These are phyloP conservation scores for Ameiurus melas DNA, from an alignment of 2,113 vertebrate species.

Conservation along the genomic window DNA sequence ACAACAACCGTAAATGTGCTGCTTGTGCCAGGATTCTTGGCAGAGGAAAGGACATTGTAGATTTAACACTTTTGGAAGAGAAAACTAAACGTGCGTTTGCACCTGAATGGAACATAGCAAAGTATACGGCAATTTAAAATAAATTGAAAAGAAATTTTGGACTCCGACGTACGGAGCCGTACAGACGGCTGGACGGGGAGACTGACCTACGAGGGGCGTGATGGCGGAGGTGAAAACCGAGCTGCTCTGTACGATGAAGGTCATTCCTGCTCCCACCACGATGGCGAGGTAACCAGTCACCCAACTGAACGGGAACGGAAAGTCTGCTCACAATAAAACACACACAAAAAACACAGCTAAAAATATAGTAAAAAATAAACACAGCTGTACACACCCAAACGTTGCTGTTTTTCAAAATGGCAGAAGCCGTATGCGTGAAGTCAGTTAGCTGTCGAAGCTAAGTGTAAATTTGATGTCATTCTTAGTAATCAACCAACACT, in stretches of 20 bases:
- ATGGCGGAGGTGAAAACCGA: slow-evolving; percentile 95
- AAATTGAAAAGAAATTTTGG: not conserved
- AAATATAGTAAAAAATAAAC: not conserved
- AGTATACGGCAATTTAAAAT: too few species aligned
- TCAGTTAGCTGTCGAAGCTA: not conserved
- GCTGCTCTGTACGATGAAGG: slow-evolving; percentile 95
- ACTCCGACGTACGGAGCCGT: not conserved
- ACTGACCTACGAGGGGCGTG: slow-evolving; percentile 92
- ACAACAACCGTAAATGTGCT: not conserved
- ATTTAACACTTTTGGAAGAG: not conserved
- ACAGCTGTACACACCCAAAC: not conserved
- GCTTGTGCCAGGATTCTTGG: not conserved
- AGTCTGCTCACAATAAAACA: slow-evolving; percentile 76
- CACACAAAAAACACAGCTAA: not conserved
- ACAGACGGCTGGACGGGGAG: not conserved
- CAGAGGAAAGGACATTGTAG: not conserved
- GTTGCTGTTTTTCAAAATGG: not conserved
- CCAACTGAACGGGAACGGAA: slow-evolving; percentile 92
- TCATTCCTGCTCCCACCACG: slow-evolving; percentile 90
- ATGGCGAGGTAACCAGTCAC: slow-evolving; percentile 92
- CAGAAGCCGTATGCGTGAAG: not conserved
- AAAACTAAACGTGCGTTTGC: not conserved
- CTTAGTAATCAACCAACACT: not conserved
- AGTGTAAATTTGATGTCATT: not conserved
- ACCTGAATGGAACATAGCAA: not conserved